A percentile compares a stretch with the other conserved stretches of the same genome.
phyloP scores from a whole-genome alignment of 2,113 vertebrate genomes.

The Podarcis muralis region DNA sequence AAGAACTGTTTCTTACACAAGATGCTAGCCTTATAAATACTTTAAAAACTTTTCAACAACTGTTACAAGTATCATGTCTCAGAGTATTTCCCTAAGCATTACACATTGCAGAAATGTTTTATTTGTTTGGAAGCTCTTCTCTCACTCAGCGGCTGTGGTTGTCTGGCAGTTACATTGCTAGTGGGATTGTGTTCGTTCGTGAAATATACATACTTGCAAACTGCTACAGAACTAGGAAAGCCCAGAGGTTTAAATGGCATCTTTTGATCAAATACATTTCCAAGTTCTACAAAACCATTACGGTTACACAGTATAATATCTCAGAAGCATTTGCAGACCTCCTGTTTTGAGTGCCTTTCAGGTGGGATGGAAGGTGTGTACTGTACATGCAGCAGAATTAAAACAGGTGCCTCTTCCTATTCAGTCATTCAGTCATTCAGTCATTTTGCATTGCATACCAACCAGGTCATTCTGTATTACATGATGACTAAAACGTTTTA shows the following conservation, averaged over 20 bases:
- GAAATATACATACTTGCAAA: conserved; percentile 3
- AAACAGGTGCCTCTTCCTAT: too few relatives aligned
- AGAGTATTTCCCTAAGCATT: not conserved
- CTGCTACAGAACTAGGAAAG: not conserved
- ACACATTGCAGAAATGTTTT: not conserved
- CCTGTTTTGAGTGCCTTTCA: not conserved
- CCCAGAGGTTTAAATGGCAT: not conserved
- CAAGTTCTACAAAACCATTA: not conserved
- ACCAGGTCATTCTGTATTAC: too few relatives aligned
- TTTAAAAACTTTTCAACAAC: not conserved
- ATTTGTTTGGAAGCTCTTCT: not conserved
- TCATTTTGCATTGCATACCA: not conserved
- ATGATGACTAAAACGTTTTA: too few relatives aligned
- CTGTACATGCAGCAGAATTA: too few relatives aligned
- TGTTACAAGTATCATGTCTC: not conserved
- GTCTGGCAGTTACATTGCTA: not conserved
- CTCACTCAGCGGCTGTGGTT: not conserved
- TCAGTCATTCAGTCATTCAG: too few relatives aligned
- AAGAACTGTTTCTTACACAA: not conserved
- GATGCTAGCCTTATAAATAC: not conserved
- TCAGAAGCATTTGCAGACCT: not conserved
- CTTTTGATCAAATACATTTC: not conserved
- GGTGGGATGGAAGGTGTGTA: not conserved
- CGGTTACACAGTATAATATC: not conserved
- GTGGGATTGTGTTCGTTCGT: not conserved